Percentiles rank a stretch among this genome's conserved stretches.
Evolutionary conservation across 1,140 invertebrate species (phyloP).

Genomic region (Achatina immaculata): DNA sequence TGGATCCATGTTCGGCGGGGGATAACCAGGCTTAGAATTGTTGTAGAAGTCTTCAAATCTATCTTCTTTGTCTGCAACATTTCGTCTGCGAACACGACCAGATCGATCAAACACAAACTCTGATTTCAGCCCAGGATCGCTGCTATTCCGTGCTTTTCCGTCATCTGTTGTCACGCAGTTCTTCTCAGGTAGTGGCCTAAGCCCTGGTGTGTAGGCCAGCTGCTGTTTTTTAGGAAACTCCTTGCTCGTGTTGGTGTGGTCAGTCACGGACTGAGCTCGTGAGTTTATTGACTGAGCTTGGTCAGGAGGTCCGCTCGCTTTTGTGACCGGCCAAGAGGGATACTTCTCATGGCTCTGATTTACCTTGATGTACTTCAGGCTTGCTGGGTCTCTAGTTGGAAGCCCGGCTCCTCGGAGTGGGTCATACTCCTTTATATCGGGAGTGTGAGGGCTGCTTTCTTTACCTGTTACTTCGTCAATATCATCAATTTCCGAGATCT

Average conservation of each 20-base stretch:
- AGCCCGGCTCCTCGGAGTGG: slow-evolving; percentile 52
- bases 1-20: slow-evolving; percentile 61
- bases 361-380: slow-evolving; percentile 75
- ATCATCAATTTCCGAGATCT: slow-evolving; percentile 51
- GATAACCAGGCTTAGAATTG: slow-evolving; percentile 72
- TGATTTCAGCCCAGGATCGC: slow-evolving; percentile 69
- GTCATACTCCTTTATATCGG: slow-evolving; percentile 42
- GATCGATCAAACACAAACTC: slow-evolving; percentile 68
- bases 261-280: slow-evolving; percentile 50
- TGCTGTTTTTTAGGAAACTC: slow-evolving; percentile 49
- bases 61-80: slow-evolving; percentile 34
- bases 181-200: slow-evolving; percentile 49
- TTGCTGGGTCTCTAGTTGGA: slow-evolving; percentile 80
- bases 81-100: slow-evolving; percentile 38
- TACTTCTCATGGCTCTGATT: slow-evolving; percentile 85
- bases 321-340: slow-evolving; percentile 80
- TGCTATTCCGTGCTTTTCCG: slow-evolving; percentile 51
- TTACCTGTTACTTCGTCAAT: slow-evolving; percentile 45
- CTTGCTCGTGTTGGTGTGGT: slow-evolving; percentile 50
- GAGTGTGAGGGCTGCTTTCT: slow-evolving; percentile 35
- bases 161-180: slow-evolving; percentile 58
- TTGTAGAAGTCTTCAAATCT: slow-evolving; percentile 62
- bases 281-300: slow-evolving; percentile 49
- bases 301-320: slow-evolving; percentile 47
- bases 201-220: slow-evolving; percentile 46